Conservation (phyloP, 1,140 invertebrate species). For the Sycobia sp. region DNA sequence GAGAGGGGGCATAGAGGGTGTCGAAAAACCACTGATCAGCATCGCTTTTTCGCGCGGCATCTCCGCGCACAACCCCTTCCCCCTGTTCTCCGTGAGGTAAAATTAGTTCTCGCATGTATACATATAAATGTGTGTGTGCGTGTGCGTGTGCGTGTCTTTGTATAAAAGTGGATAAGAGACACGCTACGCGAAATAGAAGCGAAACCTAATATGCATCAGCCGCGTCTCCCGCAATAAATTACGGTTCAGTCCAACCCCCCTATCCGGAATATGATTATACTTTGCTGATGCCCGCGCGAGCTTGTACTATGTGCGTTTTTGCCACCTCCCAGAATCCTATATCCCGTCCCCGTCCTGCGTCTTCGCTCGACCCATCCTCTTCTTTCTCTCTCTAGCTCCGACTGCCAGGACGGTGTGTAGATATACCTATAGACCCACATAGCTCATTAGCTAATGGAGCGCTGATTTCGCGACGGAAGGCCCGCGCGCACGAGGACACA, state of each 20-base stretch:
- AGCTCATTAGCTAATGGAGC: slow-evolving; percentile 28
- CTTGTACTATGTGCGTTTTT: slow-evolving; percentile 29
- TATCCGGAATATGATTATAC: slow-evolving; percentile 26
- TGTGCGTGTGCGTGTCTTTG: no score
- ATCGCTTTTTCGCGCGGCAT: no score
- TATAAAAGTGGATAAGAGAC: no score
- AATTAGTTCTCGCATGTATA: no score
- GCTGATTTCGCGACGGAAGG: slow-evolving; percentile 1
- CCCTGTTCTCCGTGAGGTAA: no score
- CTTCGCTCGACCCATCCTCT: not conserved
- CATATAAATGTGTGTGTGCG: no score
- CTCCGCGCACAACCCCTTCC: no score
- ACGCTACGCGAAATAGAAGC: no score
- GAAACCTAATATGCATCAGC: no score
- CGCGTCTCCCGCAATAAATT: slow-evolving; percentile 20
- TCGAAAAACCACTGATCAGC: no score
- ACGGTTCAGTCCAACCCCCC: not conserved
- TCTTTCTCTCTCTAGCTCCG: not conserved
- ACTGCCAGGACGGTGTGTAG: not conserved
- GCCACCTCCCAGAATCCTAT: not conserved
- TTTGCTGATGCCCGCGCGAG: not conserved
- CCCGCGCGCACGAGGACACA: no score
- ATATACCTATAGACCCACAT: not conserved
- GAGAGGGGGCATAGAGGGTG: no score
- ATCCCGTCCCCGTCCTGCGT: not conserved